Percentiles rank a stretch among this genome's conserved stretches.
Conservation (phyloP, 2,888 invertebrate genomes). For the Zeuzera pyrina region DNA sequence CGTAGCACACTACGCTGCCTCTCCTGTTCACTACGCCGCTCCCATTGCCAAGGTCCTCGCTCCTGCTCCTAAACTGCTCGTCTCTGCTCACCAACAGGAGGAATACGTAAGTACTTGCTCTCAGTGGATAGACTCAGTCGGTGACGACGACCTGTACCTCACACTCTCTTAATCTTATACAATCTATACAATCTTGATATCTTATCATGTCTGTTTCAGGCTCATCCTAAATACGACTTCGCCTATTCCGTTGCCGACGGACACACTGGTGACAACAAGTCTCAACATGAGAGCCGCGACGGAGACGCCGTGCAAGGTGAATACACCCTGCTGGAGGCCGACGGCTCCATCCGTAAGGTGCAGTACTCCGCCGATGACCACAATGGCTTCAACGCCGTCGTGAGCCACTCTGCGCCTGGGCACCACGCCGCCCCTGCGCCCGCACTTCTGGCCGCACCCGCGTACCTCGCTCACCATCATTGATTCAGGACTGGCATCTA, state of each 20-base stretch:
- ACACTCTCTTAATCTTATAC: neutral
- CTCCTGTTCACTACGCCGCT: conserved; percentile 28
- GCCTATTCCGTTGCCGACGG: conserved; percentile 71
- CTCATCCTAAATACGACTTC: conserved; percentile 64
- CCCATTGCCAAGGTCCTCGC: conserved; percentile 31
- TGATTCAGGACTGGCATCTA: neutral
- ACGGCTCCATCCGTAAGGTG: conserved; percentile 68
- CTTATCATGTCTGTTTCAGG: neutral
- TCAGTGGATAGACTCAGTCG: too few relatives aligned
- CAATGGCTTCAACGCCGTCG: conserved; percentile 54
- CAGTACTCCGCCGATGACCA: conserved; percentile 70
- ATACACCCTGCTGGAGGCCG: conserved; percentile 67
- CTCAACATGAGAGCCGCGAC: conserved; percentile 10
- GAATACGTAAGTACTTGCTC: conserved; percentile 32
- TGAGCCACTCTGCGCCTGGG: conserved; percentile 44
- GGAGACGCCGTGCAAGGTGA: conserved; percentile 33
- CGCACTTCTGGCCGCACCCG: conserved; percentile 17
- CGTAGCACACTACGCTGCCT: conserved; percentile 28
- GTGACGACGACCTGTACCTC: too few relatives aligned
- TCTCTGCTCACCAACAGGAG: conserved; percentile 29
- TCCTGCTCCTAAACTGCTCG: conserved; percentile 25
- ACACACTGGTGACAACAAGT: conserved; percentile 70
- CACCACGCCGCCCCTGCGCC: conserved; percentile 30
- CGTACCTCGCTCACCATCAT: conserved; percentile 19
- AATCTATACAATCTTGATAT: neutral